These are phyloP conservation scores for Astreopora myriophthalma DNA, from an alignment of 64 coral and sea anemone genomes.

Conservation along the genomic window DNA sequence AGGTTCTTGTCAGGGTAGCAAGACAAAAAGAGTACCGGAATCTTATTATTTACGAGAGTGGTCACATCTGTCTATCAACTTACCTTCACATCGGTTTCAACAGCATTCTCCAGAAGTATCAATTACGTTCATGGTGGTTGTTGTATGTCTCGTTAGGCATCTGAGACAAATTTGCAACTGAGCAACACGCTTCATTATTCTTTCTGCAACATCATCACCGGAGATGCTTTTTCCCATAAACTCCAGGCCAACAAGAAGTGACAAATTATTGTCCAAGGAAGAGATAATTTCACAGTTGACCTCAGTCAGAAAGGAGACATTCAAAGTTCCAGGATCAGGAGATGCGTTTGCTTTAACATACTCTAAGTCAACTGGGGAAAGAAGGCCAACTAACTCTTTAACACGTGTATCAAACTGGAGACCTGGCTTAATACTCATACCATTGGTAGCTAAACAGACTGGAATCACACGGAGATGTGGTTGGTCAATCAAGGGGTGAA, in stretches of 20 bases:
- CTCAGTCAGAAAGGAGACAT: background rate
- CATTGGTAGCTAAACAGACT: slow-evolving; percentile 24
- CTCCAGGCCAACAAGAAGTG: background rate
- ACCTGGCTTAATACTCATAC: slow-evolving; percentile 39
- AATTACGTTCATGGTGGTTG: background rate
- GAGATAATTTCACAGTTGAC: background rate
- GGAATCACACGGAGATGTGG: slow-evolving; percentile 28
- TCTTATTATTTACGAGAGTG: background rate
- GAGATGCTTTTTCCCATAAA: background rate
- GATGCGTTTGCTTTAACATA: background rate
- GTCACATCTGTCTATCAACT: background rate
- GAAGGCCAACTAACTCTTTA: background rate
- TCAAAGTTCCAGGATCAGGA: background rate
- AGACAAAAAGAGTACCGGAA: too few relatives aligned
- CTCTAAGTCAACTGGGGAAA: background rate
- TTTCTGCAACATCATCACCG: background rate
- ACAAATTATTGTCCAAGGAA: background rate
- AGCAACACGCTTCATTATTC: background rate
- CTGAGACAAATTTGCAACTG: background rate
- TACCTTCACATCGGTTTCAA: background rate
- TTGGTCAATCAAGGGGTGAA: slow-evolving; percentile 18
- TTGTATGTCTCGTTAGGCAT: background rate
- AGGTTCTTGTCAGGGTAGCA: too few relatives aligned
- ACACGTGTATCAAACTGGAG: slow-evolving; percentile 23
- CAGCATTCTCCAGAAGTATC: background rate